Evolutionary conservation across 1,140 invertebrate genomes (phyloP).

Genomic region (Oscheius sp.): DNA sequence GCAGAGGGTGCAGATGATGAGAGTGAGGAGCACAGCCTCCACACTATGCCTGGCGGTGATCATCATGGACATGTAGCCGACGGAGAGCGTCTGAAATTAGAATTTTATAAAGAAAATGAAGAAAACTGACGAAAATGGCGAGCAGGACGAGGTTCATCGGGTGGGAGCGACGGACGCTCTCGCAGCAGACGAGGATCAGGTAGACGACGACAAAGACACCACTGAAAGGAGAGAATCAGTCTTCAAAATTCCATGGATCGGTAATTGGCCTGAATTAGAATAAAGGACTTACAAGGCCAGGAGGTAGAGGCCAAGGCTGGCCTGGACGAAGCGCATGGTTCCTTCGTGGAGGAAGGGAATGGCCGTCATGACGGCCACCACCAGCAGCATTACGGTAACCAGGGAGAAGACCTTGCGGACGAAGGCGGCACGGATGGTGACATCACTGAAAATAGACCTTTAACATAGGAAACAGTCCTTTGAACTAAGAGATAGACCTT

Average conservation of each 20-base stretch:
- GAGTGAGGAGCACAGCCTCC: constrained; percentile 42
- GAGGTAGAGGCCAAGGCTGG: constrained; percentile 36
- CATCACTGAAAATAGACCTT: no score
- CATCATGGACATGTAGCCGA: constrained; percentile 53
- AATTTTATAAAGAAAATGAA: constrained; percentile 5
- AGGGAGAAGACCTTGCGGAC: constrained; percentile 54
- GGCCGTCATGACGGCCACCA: constrained; percentile 55
- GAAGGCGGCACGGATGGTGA: constrained; percentile 55
- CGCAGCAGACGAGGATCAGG: constrained; percentile 56
- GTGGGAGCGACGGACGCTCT: constrained; percentile 49
- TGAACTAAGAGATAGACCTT: constrained; percentile 33
- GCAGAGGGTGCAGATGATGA: constrained; percentile 49
- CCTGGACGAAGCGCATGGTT: constrained; percentile 29
- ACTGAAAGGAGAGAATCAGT: no score
- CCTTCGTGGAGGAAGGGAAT: constrained; percentile 48
- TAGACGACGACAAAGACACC: constrained; percentile 53
- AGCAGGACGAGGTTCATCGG: constrained; percentile 53
- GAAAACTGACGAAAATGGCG: constrained; percentile 45
- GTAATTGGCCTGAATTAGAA: not conserved
- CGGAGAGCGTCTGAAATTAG: constrained; percentile 50
- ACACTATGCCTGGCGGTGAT: not conserved
- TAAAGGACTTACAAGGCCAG: constrained; percentile 29
- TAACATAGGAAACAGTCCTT: no score
- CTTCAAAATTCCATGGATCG: no score
- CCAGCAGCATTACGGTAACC: constrained; percentile 51